These are phyloP conservation scores for Coreius guichenoti DNA, from an alignment of 2,797 vertebrate genomes.

Conservation along the genomic window DNA sequence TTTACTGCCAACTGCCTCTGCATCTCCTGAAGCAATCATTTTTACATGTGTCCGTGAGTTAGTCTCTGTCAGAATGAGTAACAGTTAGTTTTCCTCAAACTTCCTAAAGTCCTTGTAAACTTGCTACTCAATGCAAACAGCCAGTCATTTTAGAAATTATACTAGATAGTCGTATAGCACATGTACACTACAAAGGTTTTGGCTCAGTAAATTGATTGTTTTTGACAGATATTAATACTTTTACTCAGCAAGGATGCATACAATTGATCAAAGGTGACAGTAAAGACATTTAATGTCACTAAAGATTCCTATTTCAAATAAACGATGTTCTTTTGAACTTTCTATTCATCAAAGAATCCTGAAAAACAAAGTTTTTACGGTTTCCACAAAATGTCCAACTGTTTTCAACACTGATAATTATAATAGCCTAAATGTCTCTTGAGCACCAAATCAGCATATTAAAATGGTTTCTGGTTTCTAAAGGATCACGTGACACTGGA, in stretches of 20 bases:
- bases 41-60: constrained; percentile 44
- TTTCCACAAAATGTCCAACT: neutral
- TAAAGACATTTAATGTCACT: neutral
- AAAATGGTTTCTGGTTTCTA: neutral
- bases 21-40: constrained; percentile 54
- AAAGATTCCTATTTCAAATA: neutral
- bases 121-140: neutral
- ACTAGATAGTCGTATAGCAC: neutral
- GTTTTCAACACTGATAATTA: neutral
- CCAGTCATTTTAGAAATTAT: neutral
- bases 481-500: neutral
- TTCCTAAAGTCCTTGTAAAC: constrained; percentile 7
- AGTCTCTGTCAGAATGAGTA: constrained; percentile 44
- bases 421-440: neutral
- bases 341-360: neutral
- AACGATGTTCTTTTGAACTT: neutral
- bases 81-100: constrained; percentile 22
- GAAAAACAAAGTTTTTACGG: neutral
- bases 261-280: neutral
- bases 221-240: neutral
- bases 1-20: constrained; percentile 59
- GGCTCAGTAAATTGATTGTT: neutral
- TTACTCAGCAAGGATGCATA: neutral
- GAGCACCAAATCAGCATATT: neutral
- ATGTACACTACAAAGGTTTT: neutral